These are phyloP conservation scores for Parnassius glacialis DNA, from an alignment of 2,888 invertebrate species.

Conservation along the genomic window DNA sequence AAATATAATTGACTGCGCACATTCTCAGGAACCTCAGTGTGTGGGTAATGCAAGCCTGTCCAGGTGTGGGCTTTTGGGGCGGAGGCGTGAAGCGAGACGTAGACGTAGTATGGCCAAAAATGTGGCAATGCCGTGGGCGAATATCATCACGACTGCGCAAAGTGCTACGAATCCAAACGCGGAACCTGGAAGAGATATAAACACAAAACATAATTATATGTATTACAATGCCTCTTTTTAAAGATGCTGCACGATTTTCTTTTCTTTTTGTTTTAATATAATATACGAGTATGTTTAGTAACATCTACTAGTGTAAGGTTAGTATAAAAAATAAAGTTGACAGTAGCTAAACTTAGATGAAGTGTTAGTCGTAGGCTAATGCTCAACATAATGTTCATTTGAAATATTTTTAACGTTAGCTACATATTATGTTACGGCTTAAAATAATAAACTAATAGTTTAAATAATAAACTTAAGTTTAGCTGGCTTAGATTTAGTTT, in stretches of 20 bases:
- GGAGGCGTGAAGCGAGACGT: slow-evolving; percentile 46
- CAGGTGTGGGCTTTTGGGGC: slow-evolving; percentile 38
- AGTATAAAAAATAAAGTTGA: too few species aligned
- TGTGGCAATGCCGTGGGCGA: slow-evolving; percentile 63
- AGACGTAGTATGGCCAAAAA: slow-evolving; percentile 46
- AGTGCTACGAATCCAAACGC: slow-evolving; percentile 70
- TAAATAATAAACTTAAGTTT: too few species aligned
- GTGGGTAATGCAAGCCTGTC: slow-evolving; percentile 60
- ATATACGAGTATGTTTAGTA: too few species aligned
- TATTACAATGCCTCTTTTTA: neutral
- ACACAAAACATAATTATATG: neutral
- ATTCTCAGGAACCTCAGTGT: slow-evolving; percentile 47
- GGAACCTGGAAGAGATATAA: slow-evolving; percentile 44
- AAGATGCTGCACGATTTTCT: neutral
- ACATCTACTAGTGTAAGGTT: too few species aligned
- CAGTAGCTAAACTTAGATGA: too few species aligned
- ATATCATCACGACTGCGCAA: slow-evolving; percentile 66
- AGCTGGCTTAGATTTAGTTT: too few species aligned
- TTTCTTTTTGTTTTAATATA: too few species aligned
- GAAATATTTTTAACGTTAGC: too few species aligned
- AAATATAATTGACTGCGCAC: neutral
- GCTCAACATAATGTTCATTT: too few species aligned
- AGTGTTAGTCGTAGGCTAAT: too few species aligned
- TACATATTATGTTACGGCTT: too few species aligned
- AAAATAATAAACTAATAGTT: too few species aligned